Evolutionary conservation across 35 echinoderm and acorn worm species (phyloP).

Genomic region (Apostichopus californicus): DNA sequence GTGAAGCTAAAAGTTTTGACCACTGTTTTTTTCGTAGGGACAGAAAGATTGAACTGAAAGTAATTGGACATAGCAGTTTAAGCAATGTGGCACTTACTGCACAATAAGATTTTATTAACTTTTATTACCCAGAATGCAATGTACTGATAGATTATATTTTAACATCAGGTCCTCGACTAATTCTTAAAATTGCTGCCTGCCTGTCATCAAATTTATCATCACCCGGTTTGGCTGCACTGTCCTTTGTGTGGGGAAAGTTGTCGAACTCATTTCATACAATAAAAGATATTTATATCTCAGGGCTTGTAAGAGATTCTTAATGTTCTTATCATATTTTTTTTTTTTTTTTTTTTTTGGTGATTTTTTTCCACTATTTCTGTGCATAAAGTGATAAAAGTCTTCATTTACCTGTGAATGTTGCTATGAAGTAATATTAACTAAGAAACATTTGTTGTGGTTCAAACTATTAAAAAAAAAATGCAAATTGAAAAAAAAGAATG

Average conservation of each 20-base stretch:
- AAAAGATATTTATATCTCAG: constrained; percentile 50
- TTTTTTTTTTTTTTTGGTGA: constrained; percentile 3
- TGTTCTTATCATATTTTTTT: neutral
- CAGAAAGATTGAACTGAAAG: neutral
- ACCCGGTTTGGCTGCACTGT: constrained; percentile 16
- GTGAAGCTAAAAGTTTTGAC: neutral
- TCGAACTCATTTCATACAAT: constrained; percentile 39
- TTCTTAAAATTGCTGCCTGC: neutral
- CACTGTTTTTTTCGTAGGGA: neutral
- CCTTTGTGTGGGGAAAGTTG: neutral
- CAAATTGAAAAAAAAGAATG: constrained; percentile 26
- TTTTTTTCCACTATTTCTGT: constrained; percentile 30
- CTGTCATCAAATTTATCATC: neutral
- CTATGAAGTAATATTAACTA: constrained; percentile 40
- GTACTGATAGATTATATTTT: neutral
- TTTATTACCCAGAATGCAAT: neutral
- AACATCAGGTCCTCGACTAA: neutral
- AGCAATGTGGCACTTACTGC: neutral
- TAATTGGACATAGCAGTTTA: constrained; percentile 1
- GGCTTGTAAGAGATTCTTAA: constrained; percentile 50
- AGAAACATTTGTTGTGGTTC: constrained; percentile 31
- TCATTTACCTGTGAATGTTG: constrained; percentile 34
- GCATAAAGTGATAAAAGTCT: constrained; percentile 30
- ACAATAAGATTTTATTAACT: neutral
- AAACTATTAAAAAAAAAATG: constrained; percentile 37